phyloP scores from a whole-genome alignment of 2,113 vertebrate genomes.

The Sterrhoptilus dennistouni region DNA sequence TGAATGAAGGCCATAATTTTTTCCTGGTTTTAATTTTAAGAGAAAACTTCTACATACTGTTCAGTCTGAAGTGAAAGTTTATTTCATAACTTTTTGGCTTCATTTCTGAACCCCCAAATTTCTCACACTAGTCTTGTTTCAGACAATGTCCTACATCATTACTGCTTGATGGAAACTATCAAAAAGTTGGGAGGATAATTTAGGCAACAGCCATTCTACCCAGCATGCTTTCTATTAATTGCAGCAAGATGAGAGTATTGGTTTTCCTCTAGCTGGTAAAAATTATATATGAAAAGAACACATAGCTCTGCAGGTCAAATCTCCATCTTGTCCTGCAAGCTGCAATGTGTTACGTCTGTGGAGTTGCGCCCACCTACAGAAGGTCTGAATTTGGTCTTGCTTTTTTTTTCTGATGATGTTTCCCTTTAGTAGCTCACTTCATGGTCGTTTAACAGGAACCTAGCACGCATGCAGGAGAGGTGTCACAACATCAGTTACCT shows the following conservation, averaged over 20 bases:
- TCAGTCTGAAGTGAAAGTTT: background rate
- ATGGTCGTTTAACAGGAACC: conserved; percentile 45
- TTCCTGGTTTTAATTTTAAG: background rate
- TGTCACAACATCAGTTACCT: conserved; percentile 69
- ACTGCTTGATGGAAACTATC: background rate
- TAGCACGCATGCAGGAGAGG: conserved; percentile 12
- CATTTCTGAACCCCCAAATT: background rate
- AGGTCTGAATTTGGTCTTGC: conserved; percentile 44
- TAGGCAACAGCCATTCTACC: background rate
- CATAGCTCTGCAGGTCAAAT: background rate
- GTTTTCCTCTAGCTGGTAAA: conserved; percentile 15
- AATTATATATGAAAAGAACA: background rate
- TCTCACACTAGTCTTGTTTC: background rate
- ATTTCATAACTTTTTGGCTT: background rate
- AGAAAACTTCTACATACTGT: background rate
- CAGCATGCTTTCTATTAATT: conserved; percentile 4
- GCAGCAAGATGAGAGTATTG: background rate
- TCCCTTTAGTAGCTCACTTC: conserved; percentile 52
- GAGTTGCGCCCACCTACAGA: background rate
- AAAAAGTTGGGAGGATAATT: background rate
- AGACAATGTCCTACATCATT: background rate
- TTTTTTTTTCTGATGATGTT: conserved; percentile 15
- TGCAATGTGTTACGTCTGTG: background rate
- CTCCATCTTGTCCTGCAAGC: background rate
- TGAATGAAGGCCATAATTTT: background rate